A percentile compares a stretch with the other conserved stretches of the same genome.
phyloP scores from a whole-genome alignment of 2,797 vertebrate species.

The Sebastes taczanowskii region DNA sequence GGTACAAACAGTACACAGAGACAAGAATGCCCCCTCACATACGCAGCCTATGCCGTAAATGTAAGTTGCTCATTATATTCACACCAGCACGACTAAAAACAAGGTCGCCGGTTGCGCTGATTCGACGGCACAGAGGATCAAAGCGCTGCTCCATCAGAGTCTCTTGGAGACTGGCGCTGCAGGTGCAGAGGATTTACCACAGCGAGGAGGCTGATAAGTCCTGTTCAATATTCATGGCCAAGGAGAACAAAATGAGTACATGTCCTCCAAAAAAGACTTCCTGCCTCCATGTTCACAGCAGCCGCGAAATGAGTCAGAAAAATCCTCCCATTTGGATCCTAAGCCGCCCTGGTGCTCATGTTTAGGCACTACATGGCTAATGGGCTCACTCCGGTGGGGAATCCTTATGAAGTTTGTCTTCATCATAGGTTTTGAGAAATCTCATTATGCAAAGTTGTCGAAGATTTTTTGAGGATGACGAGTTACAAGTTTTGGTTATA shows the following conservation, averaged over 20 bases:
- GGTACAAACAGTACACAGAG: background rate
- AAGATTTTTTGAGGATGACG: background rate
- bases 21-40: background rate
- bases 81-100: constrained; percentile 7
- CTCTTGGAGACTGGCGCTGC: constrained; percentile 38
- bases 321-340: constrained; percentile 19
- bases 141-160: constrained; percentile 41
- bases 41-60: background rate
- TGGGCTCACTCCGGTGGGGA: background rate
- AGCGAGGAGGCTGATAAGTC: constrained; percentile 50
- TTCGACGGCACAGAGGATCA: constrained; percentile 49
- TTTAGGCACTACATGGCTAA: constrained; percentile 19
- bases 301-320: constrained; percentile 36
- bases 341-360: constrained; percentile 11
- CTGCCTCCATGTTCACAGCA: constrained; percentile 42
- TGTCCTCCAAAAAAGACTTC: constrained; percentile 44
- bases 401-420: constrained; percentile 24
- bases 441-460: constrained; percentile 26
- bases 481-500: background rate
- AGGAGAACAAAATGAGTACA: constrained; percentile 47
- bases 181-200: constrained; percentile 64
- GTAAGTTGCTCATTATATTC: constrained; percentile 37
- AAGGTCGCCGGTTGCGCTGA: constrained; percentile 16
- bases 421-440: constrained; percentile 9
- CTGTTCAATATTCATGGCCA: constrained; percentile 58